Percentiles rank a stretch among this genome's conserved stretches.
Evolutionary conservation across 2,797 vertebrate species (phyloP).

Genomic region (Valencia hispanica): DNA sequence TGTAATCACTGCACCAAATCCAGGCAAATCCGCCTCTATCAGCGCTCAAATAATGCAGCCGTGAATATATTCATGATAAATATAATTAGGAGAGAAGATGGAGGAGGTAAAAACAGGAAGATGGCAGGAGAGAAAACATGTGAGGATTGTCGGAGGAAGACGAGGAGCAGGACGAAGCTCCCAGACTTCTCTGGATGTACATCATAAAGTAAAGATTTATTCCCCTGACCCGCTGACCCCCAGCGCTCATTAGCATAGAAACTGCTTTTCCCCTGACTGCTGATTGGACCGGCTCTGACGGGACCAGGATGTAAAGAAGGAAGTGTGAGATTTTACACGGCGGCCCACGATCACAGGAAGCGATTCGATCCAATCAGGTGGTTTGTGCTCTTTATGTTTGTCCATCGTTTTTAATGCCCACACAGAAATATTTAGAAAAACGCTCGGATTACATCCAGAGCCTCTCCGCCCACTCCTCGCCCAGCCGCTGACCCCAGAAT

Average conservation of each 20-base stretch:
- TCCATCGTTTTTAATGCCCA: too few species aligned
- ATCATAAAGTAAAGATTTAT: conserved; percentile 64
- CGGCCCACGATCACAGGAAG: too few species aligned
- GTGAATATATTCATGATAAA: conserved; percentile 62
- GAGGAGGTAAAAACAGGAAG: neutral
- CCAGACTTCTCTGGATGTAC: conserved; percentile 33
- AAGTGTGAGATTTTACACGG: too few species aligned
- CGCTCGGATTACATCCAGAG: neutral
- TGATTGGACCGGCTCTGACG: conserved; percentile 46
- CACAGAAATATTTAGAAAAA: too few species aligned
- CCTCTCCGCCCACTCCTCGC: neutral
- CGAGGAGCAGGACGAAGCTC: neutral
- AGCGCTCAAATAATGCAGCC: conserved; percentile 32
- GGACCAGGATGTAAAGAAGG: conserved; percentile 50
- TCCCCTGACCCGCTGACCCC: conserved; percentile 48
- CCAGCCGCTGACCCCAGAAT: neutral
- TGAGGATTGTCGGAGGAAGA: neutral
- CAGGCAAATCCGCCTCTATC: conserved; percentile 24
- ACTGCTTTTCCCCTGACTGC: conserved; percentile 52
- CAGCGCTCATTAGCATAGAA: conserved; percentile 67
- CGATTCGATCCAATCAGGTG: conserved; percentile 52
- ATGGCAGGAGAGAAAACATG: neutral
- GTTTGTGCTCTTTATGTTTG: conserved; percentile 5
- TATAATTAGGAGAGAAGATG: conserved; percentile 47
- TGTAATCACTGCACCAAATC: conserved; percentile 50